Evolutionary conservation across 2,113 vertebrate genomes (phyloP).

Genomic region (Elephas maximus): DNA sequence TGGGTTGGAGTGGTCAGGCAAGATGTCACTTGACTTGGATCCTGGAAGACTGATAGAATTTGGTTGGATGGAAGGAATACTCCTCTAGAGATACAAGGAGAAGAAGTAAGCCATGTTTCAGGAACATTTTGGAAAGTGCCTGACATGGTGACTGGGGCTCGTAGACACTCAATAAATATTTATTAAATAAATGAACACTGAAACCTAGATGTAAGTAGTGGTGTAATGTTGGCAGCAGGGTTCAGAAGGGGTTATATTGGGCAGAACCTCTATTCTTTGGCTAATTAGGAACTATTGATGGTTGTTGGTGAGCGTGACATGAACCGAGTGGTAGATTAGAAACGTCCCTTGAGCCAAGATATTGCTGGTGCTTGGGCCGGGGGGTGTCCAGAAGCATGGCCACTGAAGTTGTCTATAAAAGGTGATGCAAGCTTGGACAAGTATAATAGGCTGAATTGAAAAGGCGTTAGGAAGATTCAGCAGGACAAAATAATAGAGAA

Average conservation of each 20-base stretch:
- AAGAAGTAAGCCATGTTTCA: background rate
- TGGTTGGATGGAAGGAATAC: background rate
- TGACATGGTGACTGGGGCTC: background rate
- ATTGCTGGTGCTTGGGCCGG: background rate
- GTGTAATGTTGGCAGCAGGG: background rate
- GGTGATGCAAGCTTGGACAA: background rate
- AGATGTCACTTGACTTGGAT: background rate
- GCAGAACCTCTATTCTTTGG: background rate
- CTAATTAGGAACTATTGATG: background rate
- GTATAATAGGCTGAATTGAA: background rate
- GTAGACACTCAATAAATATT: background rate
- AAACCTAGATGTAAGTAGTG: background rate
- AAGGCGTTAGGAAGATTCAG: background rate
- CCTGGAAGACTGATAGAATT: background rate
- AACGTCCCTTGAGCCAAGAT: background rate
- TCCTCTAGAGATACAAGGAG: background rate
- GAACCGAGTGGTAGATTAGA: background rate
- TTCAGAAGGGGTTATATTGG: background rate
- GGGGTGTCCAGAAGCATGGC: background rate
- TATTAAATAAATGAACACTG: background rate
- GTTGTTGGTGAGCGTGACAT: background rate
- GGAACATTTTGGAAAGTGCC: background rate
- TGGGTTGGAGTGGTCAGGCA: background rate
- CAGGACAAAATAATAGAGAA: background rate
- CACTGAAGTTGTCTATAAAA: background rate